Evolutionary conservation across 2,888 invertebrate species (phyloP).

Genomic region (Hemicrepidius hirtus): DNA sequence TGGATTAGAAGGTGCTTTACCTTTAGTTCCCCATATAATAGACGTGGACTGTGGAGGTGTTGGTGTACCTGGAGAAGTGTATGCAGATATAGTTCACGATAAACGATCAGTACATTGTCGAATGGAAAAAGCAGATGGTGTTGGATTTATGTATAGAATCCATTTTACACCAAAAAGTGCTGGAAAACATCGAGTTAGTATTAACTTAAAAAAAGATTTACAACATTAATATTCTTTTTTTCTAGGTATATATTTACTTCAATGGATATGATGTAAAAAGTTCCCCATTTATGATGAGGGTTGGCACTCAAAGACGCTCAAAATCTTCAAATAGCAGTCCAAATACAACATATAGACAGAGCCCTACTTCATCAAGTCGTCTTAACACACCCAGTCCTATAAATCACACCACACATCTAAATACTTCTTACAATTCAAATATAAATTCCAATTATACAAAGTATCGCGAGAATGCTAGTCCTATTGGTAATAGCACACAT

Average conservation of each 20-base stretch:
- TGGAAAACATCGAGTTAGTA: conserved; percentile 83
- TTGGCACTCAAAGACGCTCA: conserved; percentile 82
- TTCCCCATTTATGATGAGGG: conserved; percentile 90
- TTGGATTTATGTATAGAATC: conserved; percentile 80
- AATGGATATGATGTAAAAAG: conserved; percentile 91
- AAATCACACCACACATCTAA: conserved; percentile 54
- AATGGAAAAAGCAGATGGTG: conserved; percentile 85
- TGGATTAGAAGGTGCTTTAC: conserved; percentile 88
- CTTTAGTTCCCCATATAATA: conserved; percentile 91
- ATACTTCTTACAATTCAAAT: conserved; percentile 54
- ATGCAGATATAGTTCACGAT: conserved; percentile 93
- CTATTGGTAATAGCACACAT: conserved; percentile 63
- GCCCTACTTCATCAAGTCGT: conserved; percentile 66
- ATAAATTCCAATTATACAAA: conserved; percentile 60
- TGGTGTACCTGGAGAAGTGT: conserved; percentile 90
- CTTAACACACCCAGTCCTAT: conserved; percentile 66
- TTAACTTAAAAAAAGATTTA: too few relatives aligned
- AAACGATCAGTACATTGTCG: conserved; percentile 89
- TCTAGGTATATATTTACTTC: conserved; percentile 91
- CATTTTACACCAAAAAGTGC: conserved; percentile 86
- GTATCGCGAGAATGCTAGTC: conserved; percentile 44
- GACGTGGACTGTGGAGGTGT: conserved; percentile 82
- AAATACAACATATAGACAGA: conserved; percentile 67
- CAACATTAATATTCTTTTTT: conserved; percentile 50
- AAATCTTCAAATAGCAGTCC: conserved; percentile 74